Evolutionary conservation across 2,797 vertebrate genomes (phyloP), one percentile per base, ranked within the genome.

Genomic region (Gouania willdenowi): DNA sequence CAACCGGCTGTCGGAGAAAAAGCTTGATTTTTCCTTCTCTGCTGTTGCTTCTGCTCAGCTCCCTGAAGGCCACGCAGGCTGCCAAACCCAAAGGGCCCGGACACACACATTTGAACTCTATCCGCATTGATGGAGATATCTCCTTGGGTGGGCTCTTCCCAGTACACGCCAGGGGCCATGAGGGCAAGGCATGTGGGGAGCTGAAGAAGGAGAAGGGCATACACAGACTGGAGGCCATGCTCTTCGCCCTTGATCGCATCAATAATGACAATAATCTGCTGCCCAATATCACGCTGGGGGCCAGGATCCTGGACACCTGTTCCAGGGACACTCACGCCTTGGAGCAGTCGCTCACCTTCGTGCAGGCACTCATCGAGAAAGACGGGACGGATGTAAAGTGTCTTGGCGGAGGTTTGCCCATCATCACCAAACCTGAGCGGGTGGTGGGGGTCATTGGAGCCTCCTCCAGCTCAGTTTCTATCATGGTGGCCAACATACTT

Each of bases 401-500:
- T 0, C 84, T 92, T 43, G 92, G 91, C 0, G 96, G 96, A 0
- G 94, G 95, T 0, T 91, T 93, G 0, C 96, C 96, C 40, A 92
- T 99, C 82, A 93, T 99, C 85, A 94, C 94, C 78, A 96, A 95
- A 36, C 96, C 95, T 0, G 96, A 99, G 73, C 69, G 95, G 1
- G 95, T 99, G 69, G 95, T 96, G 17, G 95, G 94, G 0, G 96
- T 99, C 61, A 97, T 99, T 1, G 96, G 95, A 0, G 96, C 96
- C 8, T 99, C 96, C 0, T 95, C 92, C 64, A 99, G 96, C 85
- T 99, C 96, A 0, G 95, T 99, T 44, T 99, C 96, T 73, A 98
- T 98, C 79, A 99, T 99, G 96, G 96, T 99, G 83, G 96, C 96
- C 71, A 99, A 99, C 80, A 98, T 99, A 45, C 89, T 99, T 5